These are phyloP conservation scores for Probaryconus sp. DNA, from an alignment of 1,140 invertebrate species.

Conservation along the genomic window DNA sequence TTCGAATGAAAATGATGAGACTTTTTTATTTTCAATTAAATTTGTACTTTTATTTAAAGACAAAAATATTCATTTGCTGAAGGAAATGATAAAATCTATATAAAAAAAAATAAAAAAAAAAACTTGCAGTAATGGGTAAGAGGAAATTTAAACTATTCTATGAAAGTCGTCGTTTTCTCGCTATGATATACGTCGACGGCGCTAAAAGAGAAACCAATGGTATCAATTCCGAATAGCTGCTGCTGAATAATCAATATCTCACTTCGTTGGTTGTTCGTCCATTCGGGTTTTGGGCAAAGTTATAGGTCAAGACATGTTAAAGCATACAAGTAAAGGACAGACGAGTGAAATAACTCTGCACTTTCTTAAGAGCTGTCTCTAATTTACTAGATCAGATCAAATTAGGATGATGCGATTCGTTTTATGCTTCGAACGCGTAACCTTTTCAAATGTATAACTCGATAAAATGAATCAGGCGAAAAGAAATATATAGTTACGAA, in stretches of 20 bases:
- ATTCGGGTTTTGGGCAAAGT: conserved; percentile 7
- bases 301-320: conserved; percentile 14
- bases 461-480: conserved; percentile 19
- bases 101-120: too few species aligned
- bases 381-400: conserved; percentile 58
- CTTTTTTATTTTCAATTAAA: too few species aligned
- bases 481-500: conserved; percentile 7
- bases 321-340: conserved; percentile 32
- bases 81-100: too few species aligned
- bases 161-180: conserved; percentile 2
- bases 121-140: conserved; percentile 2
- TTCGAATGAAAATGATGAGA: too few species aligned
- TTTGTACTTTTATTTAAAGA: too few species aligned
- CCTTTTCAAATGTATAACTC: conserved; percentile 27
- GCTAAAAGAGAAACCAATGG: conserved; percentile 32
- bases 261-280: conserved; percentile 30
- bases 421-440: conserved; percentile 11
- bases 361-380: conserved; percentile 37
- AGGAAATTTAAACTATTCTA: conserved; percentile 13
- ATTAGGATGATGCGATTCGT: conserved; percentile 48
- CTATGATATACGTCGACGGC: conserved; percentile 3
- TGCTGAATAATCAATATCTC: conserved; percentile 49
- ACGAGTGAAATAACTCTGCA: conserved; percentile 3
- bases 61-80: too few species aligned
- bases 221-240: conserved; percentile 40